Conservation (phyloP, 2,888 invertebrate species). For the Tortricodes alternella region DNA sequence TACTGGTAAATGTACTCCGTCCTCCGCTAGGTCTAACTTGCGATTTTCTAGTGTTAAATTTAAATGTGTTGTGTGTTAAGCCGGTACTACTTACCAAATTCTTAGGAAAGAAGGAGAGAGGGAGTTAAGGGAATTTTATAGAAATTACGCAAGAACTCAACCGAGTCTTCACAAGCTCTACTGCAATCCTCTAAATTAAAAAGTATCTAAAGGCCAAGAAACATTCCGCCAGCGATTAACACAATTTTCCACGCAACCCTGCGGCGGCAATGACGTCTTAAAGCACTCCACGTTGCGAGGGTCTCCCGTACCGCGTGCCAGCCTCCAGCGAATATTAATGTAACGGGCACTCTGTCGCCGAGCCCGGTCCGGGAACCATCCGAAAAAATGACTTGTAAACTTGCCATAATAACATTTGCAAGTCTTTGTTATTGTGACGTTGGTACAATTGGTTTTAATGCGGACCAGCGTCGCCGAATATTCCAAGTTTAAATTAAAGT, state of each 20-base stretch:
- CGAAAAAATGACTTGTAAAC: constrained; percentile 22
- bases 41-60: too few relatives aligned
- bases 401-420: constrained; percentile 30
- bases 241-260: constrained; percentile 3
- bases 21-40: too few relatives aligned
- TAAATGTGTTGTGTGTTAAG: too few relatives aligned
- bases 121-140: too few relatives aligned
- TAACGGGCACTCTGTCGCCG: constrained; percentile 15
- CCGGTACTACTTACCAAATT: too few relatives aligned
- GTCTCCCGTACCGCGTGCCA: constrained; percentile 10
- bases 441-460: constrained; percentile 9
- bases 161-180: too few relatives aligned
- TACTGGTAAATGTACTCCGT: too few relatives aligned
- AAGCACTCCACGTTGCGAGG: constrained; percentile 14
- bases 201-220: not conserved
- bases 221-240: not conserved
- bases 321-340: constrained; percentile 23
- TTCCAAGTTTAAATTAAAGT: not conserved
- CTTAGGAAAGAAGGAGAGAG: too few relatives aligned
- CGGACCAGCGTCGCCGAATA: not conserved
- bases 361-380: not conserved
- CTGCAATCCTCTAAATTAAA: too few relatives aligned
- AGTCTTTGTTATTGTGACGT: constrained; percentile 25
- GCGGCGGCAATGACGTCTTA: constrained; percentile 1
- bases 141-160: too few relatives aligned